Base-by-base conservation (phyloP, 2,113 vertebrate species). In the Spea bombifrons region DNA sequence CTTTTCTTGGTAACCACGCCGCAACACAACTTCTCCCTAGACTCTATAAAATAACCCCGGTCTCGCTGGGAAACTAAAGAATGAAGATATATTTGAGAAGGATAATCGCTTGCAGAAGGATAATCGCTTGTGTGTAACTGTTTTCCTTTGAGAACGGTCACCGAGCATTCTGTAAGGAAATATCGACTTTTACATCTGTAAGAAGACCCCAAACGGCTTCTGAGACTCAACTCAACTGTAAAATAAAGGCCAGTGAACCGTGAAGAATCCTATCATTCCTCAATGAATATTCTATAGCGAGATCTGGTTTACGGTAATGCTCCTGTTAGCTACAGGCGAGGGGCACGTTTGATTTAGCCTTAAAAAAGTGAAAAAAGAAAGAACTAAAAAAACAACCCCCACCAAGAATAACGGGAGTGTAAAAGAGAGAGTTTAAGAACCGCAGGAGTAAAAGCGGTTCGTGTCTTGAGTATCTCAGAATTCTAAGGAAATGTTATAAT, bases 181-280 rank as follows among this genome's bases (percentile, higher is more conserved):
- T 79, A 79, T 79, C 73, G 76, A 73, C 50, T 71, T 78, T 78
- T 78, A 65, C 57, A 78, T 78, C 76, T 64, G 76, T 71, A 44
- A 52, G 66, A 50, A 65, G 67, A 70, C 76, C 69, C 17, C 57
- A 5, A 71, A 71, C 68, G 47, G 59, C 59, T 17, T 30, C 63
- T 44, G 8, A 68, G 47, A 47, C 69, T 65, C 70, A 16, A 5
- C 76, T 17, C 9, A 8, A 59, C 10, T 10, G 49, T 61, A 64
- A 46, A 66, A 70, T 79, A 72, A 79, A 73, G 61, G 69, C 55
- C 69, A 71, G 59, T 66, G 76, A 79, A 30, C 70, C 46, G 16
- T 73, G 70, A 66, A 71, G 70, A 63, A 72, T 79, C 48, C 71
- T 43, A 72, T 79, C 70, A 53, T 46, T 57, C 43, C 30, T n/a